phyloP scores from a whole-genome alignment of 2,797 vertebrate species.

The Smutsia gigantea region DNA sequence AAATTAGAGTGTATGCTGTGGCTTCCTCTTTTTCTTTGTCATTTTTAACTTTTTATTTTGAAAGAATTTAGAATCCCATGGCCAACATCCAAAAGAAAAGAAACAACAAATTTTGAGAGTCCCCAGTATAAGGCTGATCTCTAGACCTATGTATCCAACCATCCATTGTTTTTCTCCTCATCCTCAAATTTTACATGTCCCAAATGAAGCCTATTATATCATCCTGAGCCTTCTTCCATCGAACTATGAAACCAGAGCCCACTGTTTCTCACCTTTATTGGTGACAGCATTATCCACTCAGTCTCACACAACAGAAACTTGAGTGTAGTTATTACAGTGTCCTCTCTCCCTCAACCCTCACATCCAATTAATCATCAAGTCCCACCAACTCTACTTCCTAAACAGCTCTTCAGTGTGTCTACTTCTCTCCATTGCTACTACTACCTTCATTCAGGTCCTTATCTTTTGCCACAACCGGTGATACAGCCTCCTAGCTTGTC shows the following conservation, averaged over 20 bases:
- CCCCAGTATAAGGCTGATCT: neutral
- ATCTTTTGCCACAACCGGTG: neutral
- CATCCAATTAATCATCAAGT: slow-evolving; percentile 23
- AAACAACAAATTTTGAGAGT: no score
- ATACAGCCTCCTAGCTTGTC: neutral
- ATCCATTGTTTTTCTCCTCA: neutral
- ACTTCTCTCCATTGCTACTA: neutral
- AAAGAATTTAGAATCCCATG: slow-evolving; percentile 15
- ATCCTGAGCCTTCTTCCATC: slow-evolving; percentile 28
- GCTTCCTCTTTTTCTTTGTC: neutral
- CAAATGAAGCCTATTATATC: neutral
- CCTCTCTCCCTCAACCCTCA: slow-evolving; percentile 15
- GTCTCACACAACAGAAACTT: slow-evolving; percentile 53
- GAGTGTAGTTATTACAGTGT: neutral
- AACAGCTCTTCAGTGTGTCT: neutral
- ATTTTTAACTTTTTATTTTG: slow-evolving; percentile 19
- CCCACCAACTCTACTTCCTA: slow-evolving; percentile 3
- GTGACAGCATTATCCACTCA: slow-evolving; percentile 17
- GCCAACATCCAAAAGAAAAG: no score
- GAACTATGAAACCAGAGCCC: slow-evolving; percentile 11
- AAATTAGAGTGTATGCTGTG: neutral
- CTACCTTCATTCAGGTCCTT: neutral
- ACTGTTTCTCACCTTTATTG: slow-evolving; percentile 39
- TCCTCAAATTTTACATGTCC: neutral
- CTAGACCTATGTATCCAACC: neutral